Conservation (phyloP, 2,888 invertebrate genomes). For the Argyresthia goedartella region DNA sequence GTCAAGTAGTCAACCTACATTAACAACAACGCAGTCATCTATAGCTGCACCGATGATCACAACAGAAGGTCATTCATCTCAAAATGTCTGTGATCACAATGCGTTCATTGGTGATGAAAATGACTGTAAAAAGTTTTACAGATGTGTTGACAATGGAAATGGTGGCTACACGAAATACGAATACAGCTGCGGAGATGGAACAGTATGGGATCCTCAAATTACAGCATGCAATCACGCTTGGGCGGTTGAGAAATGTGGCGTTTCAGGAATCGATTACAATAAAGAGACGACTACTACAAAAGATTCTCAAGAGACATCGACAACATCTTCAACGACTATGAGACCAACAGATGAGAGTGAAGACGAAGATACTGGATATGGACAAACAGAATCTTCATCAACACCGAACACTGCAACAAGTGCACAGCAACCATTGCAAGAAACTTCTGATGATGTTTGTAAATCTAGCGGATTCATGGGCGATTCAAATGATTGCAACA, state of each 20-base stretch:
- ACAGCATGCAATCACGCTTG: slow-evolving; percentile 68
- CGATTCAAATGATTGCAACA: slow-evolving; percentile 76
- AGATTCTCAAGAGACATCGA: slow-evolving; percentile 2
- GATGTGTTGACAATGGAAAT: slow-evolving; percentile 57
- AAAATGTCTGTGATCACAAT: slow-evolving; percentile 41
- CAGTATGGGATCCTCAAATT: slow-evolving; percentile 69
- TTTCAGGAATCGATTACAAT: slow-evolving; percentile 12
- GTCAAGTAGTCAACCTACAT: neutral
- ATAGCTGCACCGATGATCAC: neutral
- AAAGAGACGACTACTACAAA: slow-evolving; percentile 10
- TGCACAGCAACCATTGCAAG: slow-evolving; percentile 8
- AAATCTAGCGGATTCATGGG: slow-evolving; percentile 76
- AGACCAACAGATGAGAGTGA: slow-evolving; percentile 13
- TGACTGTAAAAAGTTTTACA: slow-evolving; percentile 72
- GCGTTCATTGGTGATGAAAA: slow-evolving; percentile 72
- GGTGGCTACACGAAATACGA: slow-evolving; percentile 52
- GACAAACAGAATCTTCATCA: slow-evolving; percentile 16
- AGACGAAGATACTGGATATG: slow-evolving; percentile 25
- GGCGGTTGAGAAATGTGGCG: slow-evolving; percentile 27
- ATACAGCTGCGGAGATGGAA: slow-evolving; percentile 67
- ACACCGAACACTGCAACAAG: slow-evolving; percentile 3
- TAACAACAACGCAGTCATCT: neutral
- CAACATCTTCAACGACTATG: slow-evolving; percentile 11
- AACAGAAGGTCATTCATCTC: neutral
- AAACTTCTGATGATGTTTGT: slow-evolving; percentile 15